Conservation (phyloP, 2,113 vertebrate genomes). For the Sander lucioperca region DNA sequence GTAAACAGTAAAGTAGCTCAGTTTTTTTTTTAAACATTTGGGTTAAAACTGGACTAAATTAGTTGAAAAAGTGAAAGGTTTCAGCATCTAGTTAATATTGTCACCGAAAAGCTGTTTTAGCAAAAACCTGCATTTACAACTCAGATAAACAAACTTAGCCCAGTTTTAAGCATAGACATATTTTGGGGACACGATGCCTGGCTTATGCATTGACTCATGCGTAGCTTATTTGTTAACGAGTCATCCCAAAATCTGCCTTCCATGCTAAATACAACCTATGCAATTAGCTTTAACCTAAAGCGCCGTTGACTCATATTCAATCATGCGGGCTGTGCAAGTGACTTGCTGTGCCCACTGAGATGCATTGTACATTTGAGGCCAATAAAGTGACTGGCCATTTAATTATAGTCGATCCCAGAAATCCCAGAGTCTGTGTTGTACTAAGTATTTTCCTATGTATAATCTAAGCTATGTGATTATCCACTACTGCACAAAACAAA, state of each 20-base stretch:
- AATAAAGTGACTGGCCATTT: background rate
- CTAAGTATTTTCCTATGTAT: no score
- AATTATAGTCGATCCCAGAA: background rate
- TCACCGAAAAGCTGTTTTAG: background rate
- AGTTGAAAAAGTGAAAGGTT: background rate
- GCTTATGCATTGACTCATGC: background rate
- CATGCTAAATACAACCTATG: background rate
- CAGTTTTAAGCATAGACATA: background rate
- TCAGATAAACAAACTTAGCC: background rate
- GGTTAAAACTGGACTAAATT: background rate
- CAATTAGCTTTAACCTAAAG: background rate
- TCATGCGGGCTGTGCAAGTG: background rate
- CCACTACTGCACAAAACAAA: background rate
- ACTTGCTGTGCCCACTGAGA: background rate
- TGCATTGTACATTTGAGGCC: background rate
- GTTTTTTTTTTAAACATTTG: no score
- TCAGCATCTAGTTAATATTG: background rate
- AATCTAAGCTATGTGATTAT: background rate
- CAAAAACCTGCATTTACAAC: background rate
- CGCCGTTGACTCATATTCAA: background rate
- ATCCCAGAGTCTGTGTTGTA: background rate
- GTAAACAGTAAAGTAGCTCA: background rate
- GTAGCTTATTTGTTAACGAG: background rate
- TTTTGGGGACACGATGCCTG: background rate
- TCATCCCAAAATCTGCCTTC: background rate